Percentiles rank a stretch among this genome's conserved stretches.
Evolutionary conservation across 2,888 invertebrate genomes (phyloP).

Genomic region (Sialis lutaria): DNA sequence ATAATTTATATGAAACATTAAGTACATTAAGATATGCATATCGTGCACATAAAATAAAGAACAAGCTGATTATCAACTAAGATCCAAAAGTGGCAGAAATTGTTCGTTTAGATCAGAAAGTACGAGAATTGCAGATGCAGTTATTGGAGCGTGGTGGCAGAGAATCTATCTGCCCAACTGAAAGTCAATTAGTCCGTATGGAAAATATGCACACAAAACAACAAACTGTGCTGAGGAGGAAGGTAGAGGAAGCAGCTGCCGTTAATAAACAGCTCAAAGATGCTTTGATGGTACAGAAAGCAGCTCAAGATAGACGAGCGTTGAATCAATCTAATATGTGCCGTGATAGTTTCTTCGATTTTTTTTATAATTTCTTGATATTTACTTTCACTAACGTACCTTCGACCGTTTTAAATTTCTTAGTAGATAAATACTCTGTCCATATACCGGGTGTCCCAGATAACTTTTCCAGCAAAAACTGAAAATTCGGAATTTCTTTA

Average conservation of each 20-base stretch:
- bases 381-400: background rate
- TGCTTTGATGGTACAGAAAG: slow-evolving; percentile 43
- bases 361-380: background rate
- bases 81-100: slow-evolving; percentile 71
- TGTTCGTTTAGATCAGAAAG: slow-evolving; percentile 49
- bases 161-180: slow-evolving; percentile 9
- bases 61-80: slow-evolving; percentile 75
- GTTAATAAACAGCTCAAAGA: slow-evolving; percentile 69
- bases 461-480: too few relatives aligned
- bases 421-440: too few relatives aligned
- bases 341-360: background rate
- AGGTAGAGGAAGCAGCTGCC: slow-evolving; percentile 76
- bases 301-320: slow-evolving; percentile 31
- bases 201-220: slow-evolving; percentile 62
- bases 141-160: slow-evolving; percentile 32
- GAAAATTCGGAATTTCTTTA: too few relatives aligned
- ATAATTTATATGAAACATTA: slow-evolving; percentile 71
- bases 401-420: too few relatives aligned
- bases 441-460: too few relatives aligned
- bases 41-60: slow-evolving; percentile 69
- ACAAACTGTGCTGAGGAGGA: slow-evolving; percentile 67
- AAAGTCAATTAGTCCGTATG: slow-evolving; percentile 57
- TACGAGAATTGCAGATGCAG: slow-evolving; percentile 50
- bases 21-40: slow-evolving; percentile 83
- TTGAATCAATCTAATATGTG: slow-evolving; percentile 17